These are phyloP conservation scores for Struthio camelus DNA, from an alignment of 2,113 vertebrate species.

Conservation along the genomic window DNA sequence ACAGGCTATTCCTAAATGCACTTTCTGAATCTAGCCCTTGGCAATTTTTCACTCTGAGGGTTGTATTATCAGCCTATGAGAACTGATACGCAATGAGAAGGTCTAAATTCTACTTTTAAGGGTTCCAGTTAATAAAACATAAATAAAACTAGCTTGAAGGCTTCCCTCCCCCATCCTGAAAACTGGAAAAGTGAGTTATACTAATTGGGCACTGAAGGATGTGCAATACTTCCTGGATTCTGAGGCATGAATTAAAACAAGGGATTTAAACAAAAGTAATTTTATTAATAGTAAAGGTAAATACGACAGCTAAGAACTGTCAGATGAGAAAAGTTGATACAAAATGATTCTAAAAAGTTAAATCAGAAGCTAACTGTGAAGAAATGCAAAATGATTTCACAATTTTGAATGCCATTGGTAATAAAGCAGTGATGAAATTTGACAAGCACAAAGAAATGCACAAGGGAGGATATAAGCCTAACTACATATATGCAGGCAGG, in stretches of 20 bases:
- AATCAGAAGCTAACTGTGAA: slow-evolving; percentile 36
- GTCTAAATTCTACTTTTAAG: neutral
- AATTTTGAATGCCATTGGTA: slow-evolving; percentile 18
- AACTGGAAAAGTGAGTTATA: neutral
- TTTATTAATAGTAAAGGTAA: slow-evolving; percentile 69
- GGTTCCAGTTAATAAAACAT: slow-evolving; percentile 8
- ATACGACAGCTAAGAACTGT: slow-evolving; percentile 50
- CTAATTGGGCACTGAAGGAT: neutral
- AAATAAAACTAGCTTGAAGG: neutral
- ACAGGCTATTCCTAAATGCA: neutral
- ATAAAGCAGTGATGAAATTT: neutral
- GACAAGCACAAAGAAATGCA: slow-evolving; percentile 22
- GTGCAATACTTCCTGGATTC: neutral
- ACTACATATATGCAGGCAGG: neutral
- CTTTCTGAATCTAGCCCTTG: neutral
- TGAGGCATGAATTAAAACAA: slow-evolving; percentile 56
- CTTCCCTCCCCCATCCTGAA: neutral
- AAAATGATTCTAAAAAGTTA: slow-evolving; percentile 59
- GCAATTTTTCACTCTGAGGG: neutral
- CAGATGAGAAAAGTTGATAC: slow-evolving; percentile 57
- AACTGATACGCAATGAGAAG: neutral
- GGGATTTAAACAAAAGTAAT: slow-evolving; percentile 60
- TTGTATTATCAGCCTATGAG: neutral
- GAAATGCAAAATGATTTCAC: slow-evolving; percentile 38
- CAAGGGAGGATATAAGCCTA: neutral